Percentiles rank a stretch among this genome's conserved stretches.
These are phyloP conservation scores for Arbacia lixula DNA, from an alignment of 53 echinoderm and acorn worm species.

Conservation along the genomic window DNA sequence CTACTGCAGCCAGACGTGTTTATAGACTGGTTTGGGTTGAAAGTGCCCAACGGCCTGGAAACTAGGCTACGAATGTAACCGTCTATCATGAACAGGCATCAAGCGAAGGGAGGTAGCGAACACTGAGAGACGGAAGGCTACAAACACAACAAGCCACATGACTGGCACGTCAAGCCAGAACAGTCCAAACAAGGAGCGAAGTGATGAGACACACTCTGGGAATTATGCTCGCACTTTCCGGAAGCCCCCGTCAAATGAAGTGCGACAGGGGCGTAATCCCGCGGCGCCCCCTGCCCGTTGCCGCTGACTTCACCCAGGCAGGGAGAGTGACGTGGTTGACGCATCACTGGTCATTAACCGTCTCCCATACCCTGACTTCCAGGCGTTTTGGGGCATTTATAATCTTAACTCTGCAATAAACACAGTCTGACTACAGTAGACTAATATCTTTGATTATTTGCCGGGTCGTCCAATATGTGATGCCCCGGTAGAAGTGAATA, in stretches of 20 bases:
- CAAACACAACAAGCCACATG: slow-evolving; percentile 3
- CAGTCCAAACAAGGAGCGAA: slow-evolving; percentile 4
- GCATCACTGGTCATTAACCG: neutral
- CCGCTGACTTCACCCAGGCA: slow-evolving; percentile 30
- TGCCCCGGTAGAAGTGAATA: too few relatives aligned
- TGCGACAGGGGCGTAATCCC: slow-evolving; percentile 60
- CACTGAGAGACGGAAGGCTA: neutral
- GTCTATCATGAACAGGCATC: too few relatives aligned
- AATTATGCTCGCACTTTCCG: slow-evolving; percentile 33
- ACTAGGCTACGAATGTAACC: too few relatives aligned
- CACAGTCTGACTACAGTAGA: too few relatives aligned
- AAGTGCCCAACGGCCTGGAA: too few relatives aligned
- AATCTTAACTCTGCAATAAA: too few relatives aligned
- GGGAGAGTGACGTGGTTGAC: slow-evolving; percentile 26
- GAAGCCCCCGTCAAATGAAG: slow-evolving; percentile 50
- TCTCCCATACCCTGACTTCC: neutral
- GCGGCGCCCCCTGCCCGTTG: slow-evolving; percentile 19
- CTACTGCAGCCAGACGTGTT: too few relatives aligned
- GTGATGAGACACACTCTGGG: slow-evolving; percentile 22
- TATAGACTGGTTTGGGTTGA: too few relatives aligned
- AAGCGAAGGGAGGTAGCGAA: neutral
- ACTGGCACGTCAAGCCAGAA: slow-evolving; percentile 17
- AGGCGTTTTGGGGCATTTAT: too few relatives aligned
- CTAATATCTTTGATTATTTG: too few relatives aligned
- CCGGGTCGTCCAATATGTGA: too few relatives aligned